phyloP scores from a whole-genome alignment of 2,113 vertebrate species.

The Centropristis striata region DNA sequence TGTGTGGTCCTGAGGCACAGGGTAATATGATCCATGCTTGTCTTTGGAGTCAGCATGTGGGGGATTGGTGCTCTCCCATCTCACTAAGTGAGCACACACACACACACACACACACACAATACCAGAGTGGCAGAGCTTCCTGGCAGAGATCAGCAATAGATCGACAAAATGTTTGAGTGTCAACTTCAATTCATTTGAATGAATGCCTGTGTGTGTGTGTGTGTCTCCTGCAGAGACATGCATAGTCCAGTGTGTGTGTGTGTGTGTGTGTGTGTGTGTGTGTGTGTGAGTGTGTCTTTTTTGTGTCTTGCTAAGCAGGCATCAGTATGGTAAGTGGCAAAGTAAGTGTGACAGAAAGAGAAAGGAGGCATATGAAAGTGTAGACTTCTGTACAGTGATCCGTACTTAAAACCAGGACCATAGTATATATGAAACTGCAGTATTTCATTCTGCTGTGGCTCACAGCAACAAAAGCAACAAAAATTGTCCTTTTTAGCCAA shows the following conservation, averaged over 20 bases:
- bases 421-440: neutral
- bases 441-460: slow-evolving; percentile 6
- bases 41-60: slow-evolving; percentile 64
- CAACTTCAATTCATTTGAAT: slow-evolving; percentile 62
- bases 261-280: slow-evolving; percentile 12
- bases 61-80: slow-evolving; percentile 46
- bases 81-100: slow-evolving; percentile 21
- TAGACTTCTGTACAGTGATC: slow-evolving; percentile 14
- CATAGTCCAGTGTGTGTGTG: slow-evolving; percentile 1
- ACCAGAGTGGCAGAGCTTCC: slow-evolving; percentile 51
- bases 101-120: slow-evolving; percentile 8
- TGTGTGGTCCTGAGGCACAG: slow-evolving; percentile 63
- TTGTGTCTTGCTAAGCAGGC: slow-evolving; percentile 19
- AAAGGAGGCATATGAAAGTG: slow-evolving; percentile 41
- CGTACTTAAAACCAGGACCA: slow-evolving; percentile 4
- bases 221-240: neutral
- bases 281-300: slow-evolving; percentile 10
- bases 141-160: slow-evolving; percentile 59
- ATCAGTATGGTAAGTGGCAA: slow-evolving; percentile 41
- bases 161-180: slow-evolving; percentile 64
- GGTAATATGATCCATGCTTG: slow-evolving; percentile 63
- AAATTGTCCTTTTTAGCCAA: neutral
- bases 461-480: slow-evolving; percentile 2
- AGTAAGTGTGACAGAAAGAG: slow-evolving; percentile 47
- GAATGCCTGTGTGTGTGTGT: slow-evolving; percentile 27